Evolutionary conservation across 2,113 vertebrate genomes (phyloP).

Genomic region (Eonycteris spelaea): DNA sequence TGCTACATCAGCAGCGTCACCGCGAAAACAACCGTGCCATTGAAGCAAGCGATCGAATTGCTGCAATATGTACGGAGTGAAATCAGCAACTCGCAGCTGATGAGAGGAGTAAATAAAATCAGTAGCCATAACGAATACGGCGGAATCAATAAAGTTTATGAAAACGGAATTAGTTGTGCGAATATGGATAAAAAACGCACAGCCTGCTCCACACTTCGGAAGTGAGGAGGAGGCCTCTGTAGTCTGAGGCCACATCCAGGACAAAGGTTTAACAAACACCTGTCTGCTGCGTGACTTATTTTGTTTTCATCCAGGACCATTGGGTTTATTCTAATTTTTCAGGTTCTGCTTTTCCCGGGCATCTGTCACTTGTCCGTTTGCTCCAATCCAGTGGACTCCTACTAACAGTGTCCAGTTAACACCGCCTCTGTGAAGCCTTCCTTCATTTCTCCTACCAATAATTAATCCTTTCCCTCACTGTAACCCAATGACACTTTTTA

Average conservation of each 20-base stretch:
- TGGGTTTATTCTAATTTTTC: background rate
- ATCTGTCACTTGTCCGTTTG: background rate
- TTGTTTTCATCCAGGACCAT: background rate
- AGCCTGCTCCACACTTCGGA: slow-evolving; percentile 26
- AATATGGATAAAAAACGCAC: slow-evolving; percentile 49
- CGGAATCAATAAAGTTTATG: slow-evolving; percentile 78
- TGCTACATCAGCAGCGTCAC: slow-evolving; percentile 71
- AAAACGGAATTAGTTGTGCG: slow-evolving; percentile 77
- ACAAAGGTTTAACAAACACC: background rate
- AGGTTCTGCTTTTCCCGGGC: background rate
- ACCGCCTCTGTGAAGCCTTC: background rate
- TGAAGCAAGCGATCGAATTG: slow-evolving; percentile 76
- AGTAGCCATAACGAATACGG: slow-evolving; percentile 72
- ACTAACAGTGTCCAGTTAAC: background rate
- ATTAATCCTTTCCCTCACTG: background rate
- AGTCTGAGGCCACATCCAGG: background rate
- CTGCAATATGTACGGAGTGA: slow-evolving; percentile 71
- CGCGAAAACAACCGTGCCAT: slow-evolving; percentile 53
- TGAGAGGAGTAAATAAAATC: slow-evolving; percentile 76
- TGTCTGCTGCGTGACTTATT: background rate
- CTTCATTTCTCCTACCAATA: background rate
- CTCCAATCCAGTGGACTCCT: background rate
- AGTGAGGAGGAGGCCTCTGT: background rate
- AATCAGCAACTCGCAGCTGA: slow-evolving; percentile 75
- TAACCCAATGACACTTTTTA: background rate